Percentiles rank a stretch among this genome's conserved stretches.
These are phyloP conservation scores for Ataeniobius toweri DNA, from an alignment of 2,797 vertebrate genomes.

Conservation along the genomic window DNA sequence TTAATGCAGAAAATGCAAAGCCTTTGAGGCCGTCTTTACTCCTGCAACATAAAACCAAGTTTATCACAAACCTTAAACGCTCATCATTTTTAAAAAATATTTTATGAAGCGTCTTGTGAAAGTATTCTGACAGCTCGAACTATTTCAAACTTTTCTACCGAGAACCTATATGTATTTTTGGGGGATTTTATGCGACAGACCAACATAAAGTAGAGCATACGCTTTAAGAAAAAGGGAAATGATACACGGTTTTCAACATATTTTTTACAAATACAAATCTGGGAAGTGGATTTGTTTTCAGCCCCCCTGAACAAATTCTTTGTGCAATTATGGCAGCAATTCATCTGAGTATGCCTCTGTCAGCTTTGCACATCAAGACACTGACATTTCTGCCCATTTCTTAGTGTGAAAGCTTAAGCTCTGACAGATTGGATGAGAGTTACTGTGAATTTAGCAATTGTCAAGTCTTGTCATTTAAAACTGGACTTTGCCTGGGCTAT, in stretches of 20 bases:
- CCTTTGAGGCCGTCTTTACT: conserved; percentile 97
- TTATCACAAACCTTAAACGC: not conserved
- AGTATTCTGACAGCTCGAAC: not conserved
- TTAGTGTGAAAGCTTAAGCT: too few relatives aligned
- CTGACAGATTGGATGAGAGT: too few relatives aligned
- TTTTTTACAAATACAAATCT: not conserved
- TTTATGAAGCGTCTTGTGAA: not conserved
- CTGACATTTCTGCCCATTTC: too few relatives aligned
- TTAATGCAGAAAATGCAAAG: conserved; percentile 95
- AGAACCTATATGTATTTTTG: too few relatives aligned
- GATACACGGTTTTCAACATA: not conserved
- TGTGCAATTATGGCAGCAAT: not conserved
- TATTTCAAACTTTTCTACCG: not conserved
- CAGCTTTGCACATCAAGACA: too few relatives aligned
- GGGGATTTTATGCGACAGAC: not conserved
- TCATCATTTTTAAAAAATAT: not conserved
- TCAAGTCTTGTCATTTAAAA: too few relatives aligned
- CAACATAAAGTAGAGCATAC: not conserved
- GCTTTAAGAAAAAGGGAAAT: not conserved
- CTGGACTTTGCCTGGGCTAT: too few relatives aligned
- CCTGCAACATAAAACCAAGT: conserved; percentile 69
- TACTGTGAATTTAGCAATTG: too few relatives aligned
- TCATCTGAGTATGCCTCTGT: too few relatives aligned
- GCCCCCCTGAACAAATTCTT: not conserved
- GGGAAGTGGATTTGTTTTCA: not conserved